Percentiles rank a stretch among this genome's conserved stretches.
Conservation (phyloP, 2,113 vertebrate species). For the Myrmecophaga tridactyla region DNA sequence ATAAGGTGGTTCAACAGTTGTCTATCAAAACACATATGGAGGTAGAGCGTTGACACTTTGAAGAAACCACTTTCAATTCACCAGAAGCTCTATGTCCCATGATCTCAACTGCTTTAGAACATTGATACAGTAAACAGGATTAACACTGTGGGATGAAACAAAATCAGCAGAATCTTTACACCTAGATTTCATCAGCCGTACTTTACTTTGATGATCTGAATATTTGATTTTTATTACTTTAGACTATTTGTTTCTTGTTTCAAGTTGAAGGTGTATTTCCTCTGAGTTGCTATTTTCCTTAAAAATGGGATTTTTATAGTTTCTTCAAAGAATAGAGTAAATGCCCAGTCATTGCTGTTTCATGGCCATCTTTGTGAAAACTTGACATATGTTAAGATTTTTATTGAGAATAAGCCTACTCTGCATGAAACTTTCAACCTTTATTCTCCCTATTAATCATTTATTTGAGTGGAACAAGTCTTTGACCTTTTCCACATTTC, state of each 20-base stretch:
- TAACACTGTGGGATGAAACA: neutral
- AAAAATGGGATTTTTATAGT: conserved; percentile 3
- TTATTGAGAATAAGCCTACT: neutral
- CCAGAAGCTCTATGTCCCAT: neutral
- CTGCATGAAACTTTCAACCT: conserved; percentile 26
- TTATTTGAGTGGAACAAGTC: conserved; percentile 4
- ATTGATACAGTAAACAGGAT: neutral
- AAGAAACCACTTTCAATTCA: neutral
- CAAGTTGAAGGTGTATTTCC: neutral
- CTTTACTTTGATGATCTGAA: neutral
- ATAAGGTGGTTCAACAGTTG: neutral
- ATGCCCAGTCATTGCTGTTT: neutral
- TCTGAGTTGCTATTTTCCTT: neutral
- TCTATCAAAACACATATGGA: neutral
- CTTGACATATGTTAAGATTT: neutral
- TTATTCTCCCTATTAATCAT: conserved; percentile 2
- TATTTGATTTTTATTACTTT: conserved; percentile 28
- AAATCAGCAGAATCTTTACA: neutral
- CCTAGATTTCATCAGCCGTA: neutral
- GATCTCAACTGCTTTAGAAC: neutral
- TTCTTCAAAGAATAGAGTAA: conserved; percentile 12
- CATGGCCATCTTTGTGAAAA: neutral
- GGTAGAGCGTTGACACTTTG: neutral
- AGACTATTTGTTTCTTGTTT: neutral
- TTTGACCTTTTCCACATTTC: conserved; percentile 27